Evolutionary conservation across 2,797 vertebrate genomes (phyloP), one percentile per base, ranked within the genome.

Genomic region (Tolypeutes matacus): DNA sequence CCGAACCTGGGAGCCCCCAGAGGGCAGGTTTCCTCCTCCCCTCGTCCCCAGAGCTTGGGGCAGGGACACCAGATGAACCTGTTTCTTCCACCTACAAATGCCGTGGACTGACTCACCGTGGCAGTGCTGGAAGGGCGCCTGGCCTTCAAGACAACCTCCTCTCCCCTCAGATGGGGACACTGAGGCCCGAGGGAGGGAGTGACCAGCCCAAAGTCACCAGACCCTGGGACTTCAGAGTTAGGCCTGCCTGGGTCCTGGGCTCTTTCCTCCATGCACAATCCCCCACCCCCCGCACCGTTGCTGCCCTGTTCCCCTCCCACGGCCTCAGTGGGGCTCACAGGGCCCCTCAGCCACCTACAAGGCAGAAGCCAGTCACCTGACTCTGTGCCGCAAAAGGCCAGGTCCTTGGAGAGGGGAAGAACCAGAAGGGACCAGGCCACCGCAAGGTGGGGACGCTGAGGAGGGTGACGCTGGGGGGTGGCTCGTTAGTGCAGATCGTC

Each of bases 1-100:
- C 62, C 6, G 49, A 92, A 60, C 80, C 91, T 81, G 62, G 67
- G 91, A 95, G n/a, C 81, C 62, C 53, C 84, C 84, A 6, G 42
- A 86, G 73, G 85, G 58, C 46, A 91, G 58, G 31, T 31, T n/a
- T 72, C 82, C 93, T 94, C 42, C 62, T 72, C 73, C 20, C 34
- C 75, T 82, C n/a, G 17, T 65, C 58, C 69, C n/a, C 12, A 0
- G 67, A 1, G 70, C 72, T 42, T 2, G 20, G 72, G 88, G 86
- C 65, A 78, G 92, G 36, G 34, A 76, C 60, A 73, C 93, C 0
- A 7, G 96, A 62, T 20, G 7, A 93, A 93, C 96, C 92, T 82
- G 96, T 92, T 96, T 88, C 64, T 90, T 70, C 58, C 27, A 58
- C 67, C 60, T 85, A 27, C 70, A 29, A 49, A 83, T 62, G 65